Evolutionary conservation across 2,797 vertebrate genomes (phyloP).

Genomic region (Danio jaintianensis): DNA sequence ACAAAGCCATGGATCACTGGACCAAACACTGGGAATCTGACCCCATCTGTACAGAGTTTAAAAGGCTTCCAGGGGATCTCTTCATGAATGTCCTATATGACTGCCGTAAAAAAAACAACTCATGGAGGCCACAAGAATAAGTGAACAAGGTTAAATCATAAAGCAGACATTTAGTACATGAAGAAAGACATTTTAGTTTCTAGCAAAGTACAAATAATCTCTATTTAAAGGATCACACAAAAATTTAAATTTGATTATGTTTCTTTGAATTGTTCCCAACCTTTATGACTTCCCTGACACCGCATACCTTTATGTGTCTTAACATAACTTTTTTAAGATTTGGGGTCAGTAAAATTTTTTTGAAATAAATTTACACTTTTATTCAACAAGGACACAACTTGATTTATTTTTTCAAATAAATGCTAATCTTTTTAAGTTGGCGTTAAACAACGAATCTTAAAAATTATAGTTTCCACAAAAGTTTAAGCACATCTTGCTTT

Average conservation of each 20-base stretch:
- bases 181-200: not conserved
- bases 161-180: not conserved
- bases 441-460: not conserved
- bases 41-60: slow-evolving; percentile 13
- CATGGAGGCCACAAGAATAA: not conserved
- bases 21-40: slow-evolving; percentile 27
- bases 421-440: not conserved
- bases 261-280: not conserved
- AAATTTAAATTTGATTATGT: not conserved
- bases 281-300: not conserved
- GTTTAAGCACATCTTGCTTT: too few relatives aligned
- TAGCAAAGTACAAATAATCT: not conserved
- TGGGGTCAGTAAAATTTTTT: not conserved
- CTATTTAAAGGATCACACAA: slow-evolving; percentile 1
- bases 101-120: not conserved
- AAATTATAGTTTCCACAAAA: not conserved
- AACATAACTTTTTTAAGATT: not conserved
- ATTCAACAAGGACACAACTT: not conserved
- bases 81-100: not conserved
- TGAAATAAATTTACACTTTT: not conserved
- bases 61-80: slow-evolving; percentile 43
- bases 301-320: not conserved
- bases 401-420: not conserved
- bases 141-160: not conserved
- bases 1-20: slow-evolving; percentile 38